phyloP scores from a whole-genome alignment of 2,888 invertebrate genomes.

The Lathronympha strigana region DNA sequence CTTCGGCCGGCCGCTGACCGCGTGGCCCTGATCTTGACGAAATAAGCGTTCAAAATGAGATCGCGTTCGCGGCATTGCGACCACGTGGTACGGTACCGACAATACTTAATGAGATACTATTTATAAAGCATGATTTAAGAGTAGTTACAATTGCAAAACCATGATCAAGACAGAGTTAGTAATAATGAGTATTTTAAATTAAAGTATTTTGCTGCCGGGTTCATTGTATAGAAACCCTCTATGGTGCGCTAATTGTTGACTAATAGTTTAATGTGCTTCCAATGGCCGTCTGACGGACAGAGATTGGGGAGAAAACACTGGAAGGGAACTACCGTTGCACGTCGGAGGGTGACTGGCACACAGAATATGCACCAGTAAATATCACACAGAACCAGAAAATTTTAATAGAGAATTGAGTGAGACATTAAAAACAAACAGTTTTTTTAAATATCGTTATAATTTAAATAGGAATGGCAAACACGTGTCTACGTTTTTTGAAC shows the following conservation, averaged over 20 bases:
- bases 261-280: slow-evolving; percentile 77
- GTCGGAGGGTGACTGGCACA: slow-evolving; percentile 35
- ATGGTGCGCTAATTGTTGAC: slow-evolving; percentile 65
- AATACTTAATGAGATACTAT: slow-evolving; percentile 15
- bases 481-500: slow-evolving; percentile 37
- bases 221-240: slow-evolving; percentile 41
- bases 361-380: slow-evolving; percentile 41
- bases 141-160: slow-evolving; percentile 11
- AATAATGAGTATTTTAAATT: background rate
- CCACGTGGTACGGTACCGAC: slow-evolving; percentile 33
- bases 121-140: background rate
- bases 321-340: slow-evolving; percentile 52
- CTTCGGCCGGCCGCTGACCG: slow-evolving; percentile 70
- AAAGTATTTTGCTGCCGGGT: background rate
- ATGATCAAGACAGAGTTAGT: background rate
- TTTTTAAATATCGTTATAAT: slow-evolving; percentile 15
- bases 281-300: slow-evolving; percentile 60
- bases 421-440: slow-evolving; percentile 15
- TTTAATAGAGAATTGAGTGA: slow-evolving; percentile 4
- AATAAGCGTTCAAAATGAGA: slow-evolving; percentile 54
- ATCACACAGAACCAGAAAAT: slow-evolving; percentile 37
- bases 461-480: slow-evolving; percentile 29
- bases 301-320: slow-evolving; percentile 38
- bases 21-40: slow-evolving; percentile 78
- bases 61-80: slow-evolving; percentile 49